Base-by-base conservation (phyloP, 2,113 vertebrate species). In the Gnathonemus longibarbis region DNA sequence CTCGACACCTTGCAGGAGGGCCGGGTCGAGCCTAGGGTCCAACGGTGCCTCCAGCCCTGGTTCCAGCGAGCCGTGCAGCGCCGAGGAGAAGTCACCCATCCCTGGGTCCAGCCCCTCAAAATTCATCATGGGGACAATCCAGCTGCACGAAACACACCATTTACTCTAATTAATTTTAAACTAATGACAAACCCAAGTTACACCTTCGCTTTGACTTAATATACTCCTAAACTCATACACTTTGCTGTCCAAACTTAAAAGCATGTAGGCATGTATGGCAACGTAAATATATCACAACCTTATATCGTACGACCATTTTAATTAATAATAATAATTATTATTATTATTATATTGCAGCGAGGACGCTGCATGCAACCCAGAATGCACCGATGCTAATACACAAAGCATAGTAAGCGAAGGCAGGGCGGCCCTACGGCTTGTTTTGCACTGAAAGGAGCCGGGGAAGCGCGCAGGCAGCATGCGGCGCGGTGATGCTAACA, bases 31-130 rank as follows among this genome's bases (percentile, higher is more conserved):
- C 45, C 97, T 96, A 0, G 97, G 95, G 92, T 98, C 98, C 96
- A 98, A 92, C 0, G 96, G 95, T 0, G 97, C 95, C 90, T 99
- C 97, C 94, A 99, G 94, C 1, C 96, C 94, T 0, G 97, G 92
- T 27, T 96, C 96, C 88, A 97, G 88, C 1, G 92, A 91, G 39
- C 95, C 94, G 19, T 97, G 96, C 27, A 96, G 94, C 80, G 93
- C 91, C 6, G 95, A 46, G 0, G 96, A 90, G 89, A 97, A 99
- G 0, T 99, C 98, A 0, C 97, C 96, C 90, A 99, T 95, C 42
- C 96, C 97, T 3, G 97, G 92, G 92, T 98, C 97, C 35, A 99
- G 95, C 80, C 97, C 95, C 52, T 99, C 97, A 92, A 97, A 99
- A 93, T 99, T 99, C 98, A 99, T 99, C 95, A 96, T 95, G 90